Evolutionary conservation across 1,140 invertebrate genomes (phyloP).

Genomic region (Telenomus remus): DNA sequence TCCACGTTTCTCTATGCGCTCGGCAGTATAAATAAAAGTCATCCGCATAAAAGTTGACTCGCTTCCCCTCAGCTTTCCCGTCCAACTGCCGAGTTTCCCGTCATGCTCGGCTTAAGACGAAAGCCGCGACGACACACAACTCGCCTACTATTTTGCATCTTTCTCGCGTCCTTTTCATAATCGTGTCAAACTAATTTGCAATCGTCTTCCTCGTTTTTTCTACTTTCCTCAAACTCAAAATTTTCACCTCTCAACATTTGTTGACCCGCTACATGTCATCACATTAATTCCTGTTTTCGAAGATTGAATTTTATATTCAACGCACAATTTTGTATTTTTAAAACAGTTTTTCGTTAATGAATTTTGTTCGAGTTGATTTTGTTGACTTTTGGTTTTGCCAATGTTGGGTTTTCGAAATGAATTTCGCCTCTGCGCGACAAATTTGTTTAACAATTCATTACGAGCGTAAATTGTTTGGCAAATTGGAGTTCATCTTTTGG

Average conservation of each 20-base stretch:
- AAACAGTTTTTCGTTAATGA: no score
- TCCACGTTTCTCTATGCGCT: conserved; percentile 22
- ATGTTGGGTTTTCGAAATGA: no score
- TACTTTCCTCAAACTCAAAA: neutral
- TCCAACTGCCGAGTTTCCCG: conserved; percentile 15
- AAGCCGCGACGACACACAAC: conserved; percentile 17
- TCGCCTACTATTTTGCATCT: conserved; percentile 19
- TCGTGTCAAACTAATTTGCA: conserved; percentile 1
- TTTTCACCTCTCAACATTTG: no score
- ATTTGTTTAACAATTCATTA: conserved; percentile 26
- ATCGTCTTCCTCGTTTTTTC: neutral
- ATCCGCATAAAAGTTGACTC: conserved; percentile 47
- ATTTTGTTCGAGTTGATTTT: no score
- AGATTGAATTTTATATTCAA: neutral
- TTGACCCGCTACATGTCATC: no score
- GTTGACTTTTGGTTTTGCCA: no score
- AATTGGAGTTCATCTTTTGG: conserved; percentile 18
- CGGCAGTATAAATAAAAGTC: conserved; percentile 48
- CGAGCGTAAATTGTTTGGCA: conserved; percentile 14
- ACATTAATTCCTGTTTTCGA: no score
- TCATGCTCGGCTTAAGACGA: conserved; percentile 33
- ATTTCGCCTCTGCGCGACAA: conserved; percentile 8
- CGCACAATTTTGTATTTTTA: neutral
- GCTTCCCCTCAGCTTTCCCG: conserved; percentile 27
- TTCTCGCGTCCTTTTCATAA: conserved; percentile 4